Evolutionary conservation across 2,113 vertebrate species (phyloP), one percentile per base, ranked within the genome.

Genomic region (Catharus minimus): DNA sequence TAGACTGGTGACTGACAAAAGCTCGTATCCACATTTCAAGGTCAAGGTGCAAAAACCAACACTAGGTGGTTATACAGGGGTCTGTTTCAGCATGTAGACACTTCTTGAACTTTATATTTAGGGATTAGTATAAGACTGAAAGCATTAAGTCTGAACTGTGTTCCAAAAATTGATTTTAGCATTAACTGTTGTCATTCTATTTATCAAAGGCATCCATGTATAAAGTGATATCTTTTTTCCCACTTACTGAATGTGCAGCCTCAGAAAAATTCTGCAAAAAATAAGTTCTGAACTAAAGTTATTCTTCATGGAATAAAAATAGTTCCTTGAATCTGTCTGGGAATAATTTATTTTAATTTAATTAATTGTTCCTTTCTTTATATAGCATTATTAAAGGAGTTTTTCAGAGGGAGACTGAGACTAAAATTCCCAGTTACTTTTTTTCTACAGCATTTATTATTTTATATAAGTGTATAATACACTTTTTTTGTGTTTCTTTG

Each of bases 21-120:
- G 1, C n/a, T 58, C 0, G 0, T 10, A 89, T 10, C 5, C 1
- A 0, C 17, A 23, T 41, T 67, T 74, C 3, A 13, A 47, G 27
- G 38, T 72, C 57, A 85, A 60, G 46, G 49, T 57, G 69, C 90
- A 84, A 38, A 39, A 47, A 36, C 15, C 30, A 16, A 6, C 11
- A 28, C 5, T 5, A 21, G 32, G 11, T 28, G 18, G 15, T 50
- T 50, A 23, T 12, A 10, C 11, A 79, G 38, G 46, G 27, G 58
- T 46, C 47, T 66, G 5, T 30, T 67, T 39, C 46, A 74, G 24
- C 24, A 60, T n/a, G 39, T n/a, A 14, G 36, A 36, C 30, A 30
- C 3, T 18, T 85, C 58, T 53, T 82, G 60, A 92, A 88, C 27
- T 82, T 85, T 53, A 3, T 74, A 56, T 73, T 65, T 85, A 60